phyloP scores from a whole-genome alignment of 2,888 invertebrate species.

The Dusona sp. region DNA sequence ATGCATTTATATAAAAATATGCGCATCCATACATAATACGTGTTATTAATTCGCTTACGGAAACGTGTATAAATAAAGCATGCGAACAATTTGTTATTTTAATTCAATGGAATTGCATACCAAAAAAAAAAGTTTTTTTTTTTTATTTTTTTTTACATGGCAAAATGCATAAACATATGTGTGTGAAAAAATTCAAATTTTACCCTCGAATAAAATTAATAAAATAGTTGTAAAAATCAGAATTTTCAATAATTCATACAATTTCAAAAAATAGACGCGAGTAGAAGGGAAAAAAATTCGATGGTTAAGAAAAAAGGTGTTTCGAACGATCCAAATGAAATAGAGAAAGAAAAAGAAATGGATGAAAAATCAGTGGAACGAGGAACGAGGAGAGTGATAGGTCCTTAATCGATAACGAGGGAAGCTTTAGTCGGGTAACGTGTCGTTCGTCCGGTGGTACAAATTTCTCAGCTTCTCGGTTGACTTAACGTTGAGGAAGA shows the following conservation, averaged over 20 bases:
- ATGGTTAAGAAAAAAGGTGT: too few relatives aligned
- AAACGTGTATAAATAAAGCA: neutral
- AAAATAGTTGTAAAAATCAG: too few relatives aligned
- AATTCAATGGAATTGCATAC: too few relatives aligned
- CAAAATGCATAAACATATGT: too few relatives aligned
- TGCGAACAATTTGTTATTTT: neutral
- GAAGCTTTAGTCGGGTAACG: neutral
- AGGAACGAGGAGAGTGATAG: neutral
- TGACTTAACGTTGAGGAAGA: conserved; percentile 21
- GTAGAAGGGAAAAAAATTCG: too few relatives aligned
- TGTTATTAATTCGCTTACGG: neutral
- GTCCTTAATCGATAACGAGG: conserved; percentile 1
- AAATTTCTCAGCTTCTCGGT: conserved; percentile 3
- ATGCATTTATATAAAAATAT: neutral
- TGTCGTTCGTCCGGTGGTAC: neutral
- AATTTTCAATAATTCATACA: too few relatives aligned
- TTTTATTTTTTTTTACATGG: too few relatives aligned
- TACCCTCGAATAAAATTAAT: too few relatives aligned
- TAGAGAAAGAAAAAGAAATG: neutral
- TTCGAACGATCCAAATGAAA: too few relatives aligned
- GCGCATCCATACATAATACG: neutral
- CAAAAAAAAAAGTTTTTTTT: too few relatives aligned
- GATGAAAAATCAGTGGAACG: neutral
- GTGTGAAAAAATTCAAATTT: too few relatives aligned
- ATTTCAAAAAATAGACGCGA: too few relatives aligned